Evolutionary conservation across 2,888 invertebrate species (phyloP), one percentile per base, ranked within the genome.

Genomic region (Pasiphila rectangulata): DNA sequence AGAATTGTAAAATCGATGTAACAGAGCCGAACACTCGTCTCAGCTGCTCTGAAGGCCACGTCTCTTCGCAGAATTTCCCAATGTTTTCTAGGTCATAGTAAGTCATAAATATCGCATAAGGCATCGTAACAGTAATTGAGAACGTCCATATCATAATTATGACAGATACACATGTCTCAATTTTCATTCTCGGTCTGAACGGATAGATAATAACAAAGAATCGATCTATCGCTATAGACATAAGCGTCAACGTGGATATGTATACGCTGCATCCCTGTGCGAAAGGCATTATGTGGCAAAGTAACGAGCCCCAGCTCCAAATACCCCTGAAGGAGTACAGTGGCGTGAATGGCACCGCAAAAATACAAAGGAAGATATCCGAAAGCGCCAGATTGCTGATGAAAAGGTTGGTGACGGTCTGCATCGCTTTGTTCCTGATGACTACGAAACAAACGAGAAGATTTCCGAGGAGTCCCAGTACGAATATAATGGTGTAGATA

Each of bases 141-240:
- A 97, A 93, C 7, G 94, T 86, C 99, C 99, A 99, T 60, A 99
- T 97, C 72, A 94, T 91, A 3, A 95, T 83, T 41, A 99, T 97
- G 53, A 98, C 95, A 4, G 92, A 81, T 30, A 97, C 90, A 74
- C 97, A 98, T 3, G 95, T 94, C 56, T 93, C 92, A 25, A 96
- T 90, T 77, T 95, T 95, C 96, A 98, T 98, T 53, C 98, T 91
- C 2, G 96, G 97, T 71, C 94, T 92, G 83, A 98, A 98, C 0
- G 98, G 98, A 77, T 98, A 96, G 56, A 98, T 96, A 62, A 99
- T 99, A 53, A 98, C 98, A 79, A 98, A 95, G 84, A 97, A 99
- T 44, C 99, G 93, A 87, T 99, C 99, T 51, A 99, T 94, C 38
- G 99, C 99, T 64, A 99, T 99, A 58, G 98, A 96, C 62, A 97